phyloP scores from a whole-genome alignment of 2,113 vertebrate species.

The Dicentrarchus labrax region DNA sequence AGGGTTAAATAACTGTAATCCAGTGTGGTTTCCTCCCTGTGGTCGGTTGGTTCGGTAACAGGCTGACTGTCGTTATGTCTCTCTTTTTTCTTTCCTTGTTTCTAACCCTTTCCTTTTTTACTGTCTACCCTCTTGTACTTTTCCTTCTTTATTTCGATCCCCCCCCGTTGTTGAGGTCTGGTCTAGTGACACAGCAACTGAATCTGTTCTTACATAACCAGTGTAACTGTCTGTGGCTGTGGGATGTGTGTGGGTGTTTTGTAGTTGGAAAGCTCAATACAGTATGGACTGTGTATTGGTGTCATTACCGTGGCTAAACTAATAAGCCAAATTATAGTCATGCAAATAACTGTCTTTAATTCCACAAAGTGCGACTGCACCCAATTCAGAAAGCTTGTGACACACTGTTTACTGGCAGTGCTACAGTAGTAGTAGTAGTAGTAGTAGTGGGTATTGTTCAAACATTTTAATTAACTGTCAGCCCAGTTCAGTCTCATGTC shows the following conservation, averaged over 20 bases:
- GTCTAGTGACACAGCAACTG: constrained; percentile 53
- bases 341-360: neutral
- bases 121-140: neutral
- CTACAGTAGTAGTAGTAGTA: neutral
- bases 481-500: no score
- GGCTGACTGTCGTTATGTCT: constrained; percentile 36
- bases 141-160: neutral
- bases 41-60: constrained; percentile 58
- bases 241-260: neutral
- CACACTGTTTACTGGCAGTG: neutral
- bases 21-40: constrained; percentile 68
- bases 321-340: neutral
- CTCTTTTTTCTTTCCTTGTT: neutral
- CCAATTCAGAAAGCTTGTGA: neutral
- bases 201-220: constrained; percentile 59
- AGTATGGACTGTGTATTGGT: neutral
- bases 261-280: neutral
- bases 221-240: constrained; percentile 31
- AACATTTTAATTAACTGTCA: no score
- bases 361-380: neutral
- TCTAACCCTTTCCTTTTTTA: neutral
- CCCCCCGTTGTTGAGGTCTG: neutral
- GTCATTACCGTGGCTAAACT: neutral
- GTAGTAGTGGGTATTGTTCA: neutral
- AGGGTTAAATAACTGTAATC: constrained; percentile 66